Evolutionary conservation across 2,888 invertebrate species (phyloP).

Genomic region (Entomobrya multifasciata): DNA sequence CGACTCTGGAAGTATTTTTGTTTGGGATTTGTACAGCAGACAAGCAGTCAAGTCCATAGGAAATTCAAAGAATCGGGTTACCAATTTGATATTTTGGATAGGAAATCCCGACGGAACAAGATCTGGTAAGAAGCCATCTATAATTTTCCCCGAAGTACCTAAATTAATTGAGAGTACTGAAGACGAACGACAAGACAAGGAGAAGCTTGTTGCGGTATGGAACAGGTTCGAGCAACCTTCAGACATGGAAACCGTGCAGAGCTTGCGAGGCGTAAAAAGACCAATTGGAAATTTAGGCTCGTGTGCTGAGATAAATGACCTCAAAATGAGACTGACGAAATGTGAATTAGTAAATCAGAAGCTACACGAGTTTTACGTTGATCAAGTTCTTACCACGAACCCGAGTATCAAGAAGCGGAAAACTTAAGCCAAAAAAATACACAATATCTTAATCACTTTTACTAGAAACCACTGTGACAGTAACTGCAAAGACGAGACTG

Average conservation of each 20-base stretch:
- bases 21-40: slow-evolving; percentile 91
- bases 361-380: slow-evolving; percentile 77
- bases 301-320: slow-evolving; percentile 75
- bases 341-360: slow-evolving; percentile 76
- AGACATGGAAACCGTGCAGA: slow-evolving; percentile 42
- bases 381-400: slow-evolving; percentile 66
- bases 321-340: slow-evolving; percentile 76
- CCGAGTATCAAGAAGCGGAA: slow-evolving; percentile 57
- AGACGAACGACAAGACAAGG: slow-evolving; percentile 82
- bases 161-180: slow-evolving; percentile 86
- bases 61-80: slow-evolving; percentile 86
- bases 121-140: slow-evolving; percentile 79
- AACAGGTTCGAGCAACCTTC: slow-evolving; percentile 72
- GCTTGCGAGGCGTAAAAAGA: slow-evolving; percentile 51
- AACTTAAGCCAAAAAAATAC: slow-evolving; percentile 56
- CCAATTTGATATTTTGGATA: slow-evolving; percentile 86
- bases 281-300: slow-evolving; percentile 56
- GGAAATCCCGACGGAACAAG: slow-evolving; percentile 83
- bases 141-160: slow-evolving; percentile 82
- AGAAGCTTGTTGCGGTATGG: slow-evolving; percentile 80
- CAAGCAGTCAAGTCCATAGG: slow-evolving; percentile 87
- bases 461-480: slow-evolving; percentile 38
- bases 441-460: neutral
- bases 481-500: slow-evolving; percentile 71
- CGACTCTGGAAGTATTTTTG: slow-evolving; percentile 87